Base-by-base conservation (phyloP, 2,888 invertebrate genomes). In the Clunio marinus region DNA sequence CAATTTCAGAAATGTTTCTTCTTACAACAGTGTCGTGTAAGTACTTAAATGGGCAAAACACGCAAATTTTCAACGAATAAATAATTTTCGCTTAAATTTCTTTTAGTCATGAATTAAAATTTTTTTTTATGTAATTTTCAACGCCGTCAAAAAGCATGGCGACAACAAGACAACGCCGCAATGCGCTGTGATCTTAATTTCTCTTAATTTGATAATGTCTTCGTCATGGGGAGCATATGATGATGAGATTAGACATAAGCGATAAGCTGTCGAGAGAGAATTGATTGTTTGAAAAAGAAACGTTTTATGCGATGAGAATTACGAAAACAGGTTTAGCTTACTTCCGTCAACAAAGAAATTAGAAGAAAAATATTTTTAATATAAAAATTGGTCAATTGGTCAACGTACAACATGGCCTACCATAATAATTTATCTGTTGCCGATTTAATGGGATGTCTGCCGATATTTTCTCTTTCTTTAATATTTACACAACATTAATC, bases 351-450 rank as follows among this genome's bases (percentile, higher is more conserved):
- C 41, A 15, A 41, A 41, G 15, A 41, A n/a, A 2, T n/a, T 2
- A 41, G n/a, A n/a, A 41, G 41, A 41, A 10, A 41, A 41, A 41
- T 10, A 41, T 10, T n/a, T 41, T 3, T 3, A 41, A n/a, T 10
- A 41, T 10, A 41, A 41, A n/a, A 41, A 41, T n/a, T 15, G 41
- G 41, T n/a, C n/a, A n/a, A n/a, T n/a, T n/a, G n/a, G n/a, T 15
- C 51, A 51, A 17, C 17, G 32, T 7, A 7, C 8, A 17, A 28
- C 20, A 28, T 46, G 63, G 37, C 63, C 63, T 63, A 63, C 63
- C 63, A 27, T 63, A 63, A 63, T 63, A 28, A 45, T 46, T 45
- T 20, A 63, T 63, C 25, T 37, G 41, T 63, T 63, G 63, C 46
- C 17, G 63, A 41, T 63, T 25, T 63, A 3, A 63, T 46, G 37